phyloP scores from a whole-genome alignment of 2,797 vertebrate species.

The Echeneis naucrates region DNA sequence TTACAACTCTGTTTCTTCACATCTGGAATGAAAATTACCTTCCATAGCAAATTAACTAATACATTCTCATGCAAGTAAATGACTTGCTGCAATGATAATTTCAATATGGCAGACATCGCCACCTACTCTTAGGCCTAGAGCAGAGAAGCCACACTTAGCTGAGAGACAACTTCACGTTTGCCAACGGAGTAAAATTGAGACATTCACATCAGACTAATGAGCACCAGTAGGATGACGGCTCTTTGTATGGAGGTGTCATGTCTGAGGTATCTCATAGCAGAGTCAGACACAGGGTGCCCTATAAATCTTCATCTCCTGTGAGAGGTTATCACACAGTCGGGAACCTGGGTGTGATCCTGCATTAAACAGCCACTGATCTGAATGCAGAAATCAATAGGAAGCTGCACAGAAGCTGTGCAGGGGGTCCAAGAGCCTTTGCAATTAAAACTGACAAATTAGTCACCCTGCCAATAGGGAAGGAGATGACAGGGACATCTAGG shows the following conservation, averaged over 20 bases:
- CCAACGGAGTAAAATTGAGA: constrained; percentile 56
- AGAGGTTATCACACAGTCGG: constrained; percentile 57
- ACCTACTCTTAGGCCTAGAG: constrained; percentile 11
- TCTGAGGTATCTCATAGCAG: constrained; percentile 32
- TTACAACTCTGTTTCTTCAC: constrained; percentile 24
- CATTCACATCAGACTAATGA: constrained; percentile 60
- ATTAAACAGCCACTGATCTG: constrained; percentile 79
- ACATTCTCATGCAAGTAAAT: constrained; percentile 28
- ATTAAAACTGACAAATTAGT: constrained; percentile 82
- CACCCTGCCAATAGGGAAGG: constrained; percentile 44
- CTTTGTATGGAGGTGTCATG: constrained; percentile 4
- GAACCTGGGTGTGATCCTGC: constrained; percentile 76
- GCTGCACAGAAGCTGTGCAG: constrained; percentile 60
- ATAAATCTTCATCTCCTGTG: constrained; percentile 57
- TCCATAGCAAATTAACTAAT: constrained; percentile 23
- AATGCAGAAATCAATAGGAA: constrained; percentile 78
- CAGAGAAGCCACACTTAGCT: constrained; percentile 16
- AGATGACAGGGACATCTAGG: constrained; percentile 22
- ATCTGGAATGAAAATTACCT: neutral
- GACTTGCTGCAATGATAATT: constrained; percentile 7
- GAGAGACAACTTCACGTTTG: constrained; percentile 43
- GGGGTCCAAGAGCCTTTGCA: constrained; percentile 66
- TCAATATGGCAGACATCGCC: constrained; percentile 2
- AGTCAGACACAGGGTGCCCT: constrained; percentile 26
- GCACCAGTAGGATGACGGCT: constrained; percentile 26